Conservation (phyloP, 2,888 invertebrate species). For the Rotaria sp. region DNA sequence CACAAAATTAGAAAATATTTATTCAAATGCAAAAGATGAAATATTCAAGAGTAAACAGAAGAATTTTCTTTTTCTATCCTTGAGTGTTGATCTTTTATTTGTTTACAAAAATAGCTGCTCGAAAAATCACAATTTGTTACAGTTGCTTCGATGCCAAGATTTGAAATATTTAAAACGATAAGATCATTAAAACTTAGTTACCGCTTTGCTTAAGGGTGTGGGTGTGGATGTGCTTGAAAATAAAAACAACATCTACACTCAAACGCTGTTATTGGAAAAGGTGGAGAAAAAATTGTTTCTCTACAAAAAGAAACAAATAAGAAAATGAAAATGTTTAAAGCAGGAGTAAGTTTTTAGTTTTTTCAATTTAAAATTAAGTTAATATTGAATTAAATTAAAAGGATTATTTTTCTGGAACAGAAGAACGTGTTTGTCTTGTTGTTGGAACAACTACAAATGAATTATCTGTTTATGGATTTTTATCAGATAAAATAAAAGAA, state of each 20-base stretch:
- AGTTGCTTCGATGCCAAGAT: too few species aligned
- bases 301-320: conserved; percentile 94
- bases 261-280: conserved; percentile 97
- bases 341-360: background rate
- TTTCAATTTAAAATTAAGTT: background rate
- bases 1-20: too few species aligned
- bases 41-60: too few species aligned
- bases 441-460: conserved; percentile 53
- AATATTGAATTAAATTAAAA: background rate
- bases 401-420: conserved; percentile 49
- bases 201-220: too few species aligned
- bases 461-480: conserved; percentile 52
- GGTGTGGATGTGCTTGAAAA: too few species aligned
- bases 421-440: conserved; percentile 55
- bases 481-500: conserved; percentile 55
- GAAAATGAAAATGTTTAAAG: conserved; percentile 85
- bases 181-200: background rate
- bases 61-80: too few species aligned
- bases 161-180: too few species aligned
- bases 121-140: too few species aligned
- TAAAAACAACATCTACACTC: conserved; percentile 69
- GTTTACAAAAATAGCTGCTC: too few species aligned
- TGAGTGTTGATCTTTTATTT: too few species aligned
- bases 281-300: conserved; percentile 94
- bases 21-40: too few species aligned